Evolutionary conservation across 2,888 invertebrate species (phyloP).

Genomic region (Torymus auratus): DNA sequence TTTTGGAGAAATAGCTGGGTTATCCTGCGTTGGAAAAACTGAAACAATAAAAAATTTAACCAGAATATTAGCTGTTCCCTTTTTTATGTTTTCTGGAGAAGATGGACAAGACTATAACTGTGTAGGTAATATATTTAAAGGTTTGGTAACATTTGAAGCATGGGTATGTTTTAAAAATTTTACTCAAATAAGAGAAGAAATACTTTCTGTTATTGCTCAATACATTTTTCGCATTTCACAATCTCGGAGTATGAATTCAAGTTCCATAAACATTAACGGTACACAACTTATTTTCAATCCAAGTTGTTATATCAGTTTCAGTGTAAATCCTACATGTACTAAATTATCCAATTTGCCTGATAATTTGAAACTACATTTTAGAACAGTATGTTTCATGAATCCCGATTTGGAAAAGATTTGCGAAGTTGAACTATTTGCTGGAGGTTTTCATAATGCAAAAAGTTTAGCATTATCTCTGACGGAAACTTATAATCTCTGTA

Average conservation of each 20-base stretch:
- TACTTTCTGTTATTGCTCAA: conserved; percentile 79
- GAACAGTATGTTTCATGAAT: conserved; percentile 81
- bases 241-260: conserved; percentile 74
- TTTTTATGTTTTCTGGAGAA: conserved; percentile 80
- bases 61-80: conserved; percentile 79
- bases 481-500: conserved; percentile 78
- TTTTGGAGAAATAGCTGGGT: conserved; percentile 78
- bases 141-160: conserved; percentile 79
- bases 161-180: conserved; percentile 82
- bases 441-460: conserved; percentile 79
- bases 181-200: conserved; percentile 78
- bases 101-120: conserved; percentile 79
- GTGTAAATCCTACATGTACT: conserved; percentile 78
- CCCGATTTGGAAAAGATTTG: conserved; percentile 80
- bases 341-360: conserved; percentile 78
- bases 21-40: conserved; percentile 78
- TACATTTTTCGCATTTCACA: conserved; percentile 78
- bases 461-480: conserved; percentile 79
- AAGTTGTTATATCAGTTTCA: conserved; percentile 81
- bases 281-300: conserved; percentile 80
- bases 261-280: conserved; percentile 78
- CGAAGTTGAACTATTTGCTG: conserved; percentile 80
- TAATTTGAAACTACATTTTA: conserved; percentile 80
- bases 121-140: conserved; percentile 79
- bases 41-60: conserved; percentile 80